Base-by-base conservation (phyloP, 2,797 vertebrate genomes). In the Dendrocincla tyrannina region DNA sequence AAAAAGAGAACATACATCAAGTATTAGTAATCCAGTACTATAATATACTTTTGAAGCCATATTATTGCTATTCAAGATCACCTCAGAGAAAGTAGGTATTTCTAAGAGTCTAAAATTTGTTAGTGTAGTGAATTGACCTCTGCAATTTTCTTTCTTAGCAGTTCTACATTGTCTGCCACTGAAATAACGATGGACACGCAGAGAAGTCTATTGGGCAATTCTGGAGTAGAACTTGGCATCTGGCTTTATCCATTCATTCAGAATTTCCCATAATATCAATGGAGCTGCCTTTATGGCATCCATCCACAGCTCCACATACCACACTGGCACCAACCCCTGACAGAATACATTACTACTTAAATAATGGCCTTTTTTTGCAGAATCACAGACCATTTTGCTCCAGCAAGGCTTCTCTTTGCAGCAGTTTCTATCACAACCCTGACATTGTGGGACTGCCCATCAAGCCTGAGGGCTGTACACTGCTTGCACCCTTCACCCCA, bases 391-490 rank as follows among this genome's bases (percentile, higher is more conserved):
- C 33, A 4, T 0, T 2, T 7, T 69, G 20, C 35, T 90, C 46
- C 32, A 27, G 3, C 63, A 47, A 7, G 8, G 33, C 33, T 59
- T 59, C 72, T 25, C 41, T 72, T 46, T 39, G 39, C 64, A 66
- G 66, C 5, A 58, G 17, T 59, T 91, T 75, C 49, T 72, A 3
- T 24, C 46, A 69, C 4, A 13, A 60, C 52, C 32, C 52, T 2
- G 5, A 23, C 11, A 8, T 0, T 11, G 7, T 6, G 9, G 27
- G n/a, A 33, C 30, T 80, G 53, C 30, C 14, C 3, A 0, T 50
- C 0, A 0, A 46, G 13, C 27, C 49, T 37, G 11, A 52, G 32
- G 46, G 35, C 39, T 79, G 59, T 15, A 10, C 3, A 5, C 28
- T 28, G 35, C 69, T 58, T 42, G 47, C 44, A 41, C 32, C 30